Base-by-base conservation (phyloP, 2,797 vertebrate genomes). In the Psittacula echo region DNA sequence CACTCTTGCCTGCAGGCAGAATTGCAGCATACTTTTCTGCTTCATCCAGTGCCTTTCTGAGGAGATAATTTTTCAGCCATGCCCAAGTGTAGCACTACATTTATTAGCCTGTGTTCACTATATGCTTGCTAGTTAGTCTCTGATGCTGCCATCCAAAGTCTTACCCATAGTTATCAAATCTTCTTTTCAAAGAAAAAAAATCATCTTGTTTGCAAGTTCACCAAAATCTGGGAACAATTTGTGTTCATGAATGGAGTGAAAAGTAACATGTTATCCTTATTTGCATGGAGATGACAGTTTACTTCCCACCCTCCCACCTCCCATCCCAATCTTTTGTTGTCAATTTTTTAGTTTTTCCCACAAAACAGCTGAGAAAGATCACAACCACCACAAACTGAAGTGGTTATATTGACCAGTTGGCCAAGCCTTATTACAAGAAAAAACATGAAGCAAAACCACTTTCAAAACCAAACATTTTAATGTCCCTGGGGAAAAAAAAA, bases 351-450 rank as follows among this genome's bases (percentile, higher is more conserved):
- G n/a, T 34, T 58, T 16, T 6, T 8, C 51, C 16, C 10, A 7
- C 37, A 22, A 62, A 93, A 32, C 75, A 96, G 65, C 78, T 85
- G 87, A 93, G 51, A 62, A 64, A 53, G 20, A 89, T 93, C 81
- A 92, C 34, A 81, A 10, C 42, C 6, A 29, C 70, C 68, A 67
- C 75, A 83, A 56, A 32, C 39, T 67, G 27, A 44, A 85, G 15
- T 23, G 17, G 20, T 71, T 78, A 15, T 45, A 27, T 15, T 50
- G 45, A 61, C 56, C 75, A 67, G 34, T 41, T 89, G 72, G 72
- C 56, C 37, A 71, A 82, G 39, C 6, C 24, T 67, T n/a, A 21
- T 79, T 70, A 34, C 41, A 79, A 65, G 60, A 64, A 89, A 87
- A 90, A 44, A 83, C 30, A 58, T 53, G 37, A 93, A 86, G 62